phyloP scores from a whole-genome alignment of 1,140 invertebrate genomes.

The Drosophila ficusphila region DNA sequence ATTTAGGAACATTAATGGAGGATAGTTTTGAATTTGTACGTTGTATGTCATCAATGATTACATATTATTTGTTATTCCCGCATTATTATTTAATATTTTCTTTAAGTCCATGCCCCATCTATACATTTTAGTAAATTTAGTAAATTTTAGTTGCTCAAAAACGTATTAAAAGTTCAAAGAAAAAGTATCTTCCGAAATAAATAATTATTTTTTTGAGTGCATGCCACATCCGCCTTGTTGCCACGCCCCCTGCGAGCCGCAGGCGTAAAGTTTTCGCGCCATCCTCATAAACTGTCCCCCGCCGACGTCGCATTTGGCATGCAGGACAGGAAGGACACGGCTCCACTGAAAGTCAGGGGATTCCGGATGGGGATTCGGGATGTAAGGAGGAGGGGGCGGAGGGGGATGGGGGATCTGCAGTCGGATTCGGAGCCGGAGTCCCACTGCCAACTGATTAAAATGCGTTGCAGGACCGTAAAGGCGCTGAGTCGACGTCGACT shows the following conservation, averaged over 20 bases:
- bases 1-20: no score
- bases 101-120: no score
- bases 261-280: constrained; percentile 36
- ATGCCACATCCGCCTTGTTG: not conserved
- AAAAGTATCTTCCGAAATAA: no score
- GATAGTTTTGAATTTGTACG: no score
- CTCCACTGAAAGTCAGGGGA: not conserved
- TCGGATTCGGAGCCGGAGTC: constrained; percentile 5
- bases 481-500: constrained; percentile 14
- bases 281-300: constrained; percentile 46
- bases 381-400: not conserved
- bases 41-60: no score
- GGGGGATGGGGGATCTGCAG: constrained; percentile 13
- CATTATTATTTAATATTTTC: no score
- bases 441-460: constrained; percentile 71
- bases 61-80: no score
- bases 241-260: constrained; percentile 11
- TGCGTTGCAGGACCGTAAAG: constrained; percentile 64
- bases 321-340: constrained; percentile 55
- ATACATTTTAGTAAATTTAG: no score
- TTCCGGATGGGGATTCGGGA: no score
- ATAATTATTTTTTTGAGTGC: not conserved
- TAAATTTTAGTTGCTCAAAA: no score
- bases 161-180: no score
- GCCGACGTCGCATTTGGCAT: constrained; percentile 56